These are phyloP conservation scores for Neogobius melanostomus DNA, from an alignment of 2,113 vertebrate genomes.

Conservation along the genomic window DNA sequence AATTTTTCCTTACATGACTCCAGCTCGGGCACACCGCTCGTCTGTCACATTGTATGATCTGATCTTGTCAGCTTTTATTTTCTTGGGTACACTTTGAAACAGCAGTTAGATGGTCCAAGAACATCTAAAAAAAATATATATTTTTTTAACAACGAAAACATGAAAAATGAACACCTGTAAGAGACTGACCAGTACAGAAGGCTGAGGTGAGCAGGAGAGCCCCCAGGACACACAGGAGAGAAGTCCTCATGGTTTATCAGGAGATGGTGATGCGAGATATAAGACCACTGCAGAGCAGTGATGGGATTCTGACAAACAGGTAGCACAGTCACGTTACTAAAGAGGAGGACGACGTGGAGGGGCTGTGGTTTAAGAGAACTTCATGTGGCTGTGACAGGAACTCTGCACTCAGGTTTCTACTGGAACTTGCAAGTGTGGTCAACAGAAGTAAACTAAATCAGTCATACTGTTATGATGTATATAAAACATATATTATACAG, in stretches of 20 bases:
- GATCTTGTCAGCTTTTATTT: rapidly evolving
- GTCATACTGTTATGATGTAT: too few relatives aligned
- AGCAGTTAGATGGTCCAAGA: slow-evolving; percentile 42
- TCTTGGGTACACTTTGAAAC: slow-evolving; percentile 32
- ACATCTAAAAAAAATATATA: slow-evolving; percentile 4
- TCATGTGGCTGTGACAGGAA: background rate
- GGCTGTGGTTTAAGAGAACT: background rate
- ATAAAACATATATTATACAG: too few relatives aligned
- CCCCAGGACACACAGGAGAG: slow-evolving; percentile 55
- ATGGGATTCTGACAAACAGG: background rate
- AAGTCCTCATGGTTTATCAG: slow-evolving; percentile 38
- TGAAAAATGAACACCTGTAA: rapidly evolving
- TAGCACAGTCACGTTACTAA: background rate
- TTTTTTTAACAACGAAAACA: background rate
- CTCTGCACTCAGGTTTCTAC: background rate
- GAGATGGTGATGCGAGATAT: background rate
- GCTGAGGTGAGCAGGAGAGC: slow-evolving; percentile 23
- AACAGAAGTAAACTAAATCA: too few relatives aligned
- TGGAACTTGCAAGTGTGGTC: background rate
- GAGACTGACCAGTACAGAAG: slow-evolving; percentile 43
- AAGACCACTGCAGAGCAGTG: background rate
- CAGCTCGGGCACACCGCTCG: slow-evolving; percentile 6
- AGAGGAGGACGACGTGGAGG: background rate
- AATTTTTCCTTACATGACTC: slow-evolving; percentile 51
- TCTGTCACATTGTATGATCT: slow-evolving; percentile 9